Percentiles rank a stretch among this genome's conserved stretches.
Conservation (phyloP, 2,113 vertebrate genomes). For the Bettongia penicillata region DNA sequence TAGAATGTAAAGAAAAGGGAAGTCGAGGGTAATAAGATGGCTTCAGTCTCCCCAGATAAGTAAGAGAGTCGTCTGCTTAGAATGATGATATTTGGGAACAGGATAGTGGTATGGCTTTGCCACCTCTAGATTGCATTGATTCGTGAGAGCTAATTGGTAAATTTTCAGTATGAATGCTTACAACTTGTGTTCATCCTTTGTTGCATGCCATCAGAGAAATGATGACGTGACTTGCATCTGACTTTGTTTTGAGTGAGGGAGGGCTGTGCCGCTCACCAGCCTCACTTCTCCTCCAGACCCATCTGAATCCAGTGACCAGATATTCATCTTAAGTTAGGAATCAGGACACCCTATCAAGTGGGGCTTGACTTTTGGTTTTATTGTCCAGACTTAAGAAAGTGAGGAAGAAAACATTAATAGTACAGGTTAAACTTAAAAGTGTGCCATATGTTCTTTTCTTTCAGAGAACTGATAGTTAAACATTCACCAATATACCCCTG, state of each 20-base stretch:
- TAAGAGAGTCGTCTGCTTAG: neutral
- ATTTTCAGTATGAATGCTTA: neutral
- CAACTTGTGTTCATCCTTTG: neutral
- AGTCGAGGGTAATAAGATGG: too few relatives aligned
- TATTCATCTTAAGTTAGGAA: neutral
- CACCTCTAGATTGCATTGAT: neutral
- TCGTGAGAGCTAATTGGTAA: neutral
- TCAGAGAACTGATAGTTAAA: neutral
- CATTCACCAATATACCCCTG: neutral
- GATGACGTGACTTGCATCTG: too few relatives aligned
- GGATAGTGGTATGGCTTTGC: neutral
- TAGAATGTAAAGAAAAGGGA: neutral
- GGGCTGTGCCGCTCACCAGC: too few relatives aligned
- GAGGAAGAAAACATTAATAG: neutral
- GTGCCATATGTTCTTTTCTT: neutral
- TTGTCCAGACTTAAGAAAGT: neutral
- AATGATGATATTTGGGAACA: neutral
- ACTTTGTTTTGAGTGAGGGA: too few relatives aligned
- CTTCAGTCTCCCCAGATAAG: neutral
- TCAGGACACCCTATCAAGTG: neutral
- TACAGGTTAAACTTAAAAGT: neutral
- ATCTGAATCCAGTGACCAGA: too few relatives aligned
- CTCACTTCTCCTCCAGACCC: too few relatives aligned
- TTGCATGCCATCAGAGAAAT: too few relatives aligned
- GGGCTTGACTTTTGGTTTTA: neutral